Conservation (phyloP, 2,113 vertebrate species). For the Lophura nycthemera region DNA sequence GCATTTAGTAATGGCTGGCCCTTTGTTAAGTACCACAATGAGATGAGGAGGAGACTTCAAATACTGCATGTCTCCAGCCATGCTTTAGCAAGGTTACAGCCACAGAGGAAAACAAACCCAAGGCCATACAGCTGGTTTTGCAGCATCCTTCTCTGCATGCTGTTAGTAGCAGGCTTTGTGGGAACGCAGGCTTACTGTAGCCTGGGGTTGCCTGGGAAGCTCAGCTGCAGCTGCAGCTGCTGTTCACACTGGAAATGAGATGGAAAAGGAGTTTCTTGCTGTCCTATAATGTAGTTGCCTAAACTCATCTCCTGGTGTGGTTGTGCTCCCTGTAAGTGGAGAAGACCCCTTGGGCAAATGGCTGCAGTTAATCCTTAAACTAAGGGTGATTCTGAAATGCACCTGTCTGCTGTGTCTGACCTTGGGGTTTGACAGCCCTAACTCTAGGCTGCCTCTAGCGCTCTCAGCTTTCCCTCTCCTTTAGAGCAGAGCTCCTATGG, state of each 20-base stretch:
- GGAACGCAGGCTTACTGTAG: background rate
- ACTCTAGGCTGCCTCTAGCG: accelerated
- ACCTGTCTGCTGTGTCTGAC: background rate
- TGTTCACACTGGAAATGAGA: background rate
- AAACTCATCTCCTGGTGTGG: background rate
- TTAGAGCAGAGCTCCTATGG: background rate
- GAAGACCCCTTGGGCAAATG: accelerated
- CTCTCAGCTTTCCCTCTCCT: background rate
- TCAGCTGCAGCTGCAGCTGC: background rate
- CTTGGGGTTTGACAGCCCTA: background rate
- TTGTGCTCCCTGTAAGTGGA: background rate
- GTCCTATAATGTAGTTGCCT: background rate
- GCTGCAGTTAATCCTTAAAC: background rate
- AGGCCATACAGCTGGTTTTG: background rate
- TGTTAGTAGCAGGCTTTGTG: background rate
- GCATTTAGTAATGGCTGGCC: accelerated
- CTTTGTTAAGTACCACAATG: background rate
- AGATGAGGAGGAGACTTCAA: background rate
- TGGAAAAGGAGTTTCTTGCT: background rate
- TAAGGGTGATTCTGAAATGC: background rate
- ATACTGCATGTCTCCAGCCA: background rate
- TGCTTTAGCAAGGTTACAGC: background rate
- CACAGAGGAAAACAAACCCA: background rate
- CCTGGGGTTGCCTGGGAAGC: accelerated
- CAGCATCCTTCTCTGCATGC: background rate